phyloP scores from a whole-genome alignment of 2,113 vertebrate species.

The Aldabrachelys gigantea region DNA sequence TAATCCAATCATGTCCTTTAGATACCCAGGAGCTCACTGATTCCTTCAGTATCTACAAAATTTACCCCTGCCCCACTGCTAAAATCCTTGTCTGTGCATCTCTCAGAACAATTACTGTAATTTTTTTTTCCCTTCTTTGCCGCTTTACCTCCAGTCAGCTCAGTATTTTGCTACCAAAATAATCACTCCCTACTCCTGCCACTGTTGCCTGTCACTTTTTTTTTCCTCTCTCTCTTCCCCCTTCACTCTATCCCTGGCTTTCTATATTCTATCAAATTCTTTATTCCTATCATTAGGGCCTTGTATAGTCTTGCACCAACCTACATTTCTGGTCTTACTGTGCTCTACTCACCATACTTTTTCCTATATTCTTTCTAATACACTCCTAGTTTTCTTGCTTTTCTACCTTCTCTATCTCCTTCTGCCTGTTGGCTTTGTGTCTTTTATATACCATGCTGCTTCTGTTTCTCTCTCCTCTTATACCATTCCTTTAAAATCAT shows the following conservation, averaged over 20 bases:
- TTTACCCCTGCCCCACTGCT: background rate
- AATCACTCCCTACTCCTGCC: background rate
- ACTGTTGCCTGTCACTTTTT: background rate
- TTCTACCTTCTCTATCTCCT: background rate
- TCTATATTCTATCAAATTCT: background rate
- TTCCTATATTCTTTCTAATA: background rate
- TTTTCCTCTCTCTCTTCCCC: fast-evolving
- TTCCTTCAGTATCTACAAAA: background rate
- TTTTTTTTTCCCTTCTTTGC: background rate
- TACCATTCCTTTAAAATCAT: background rate
- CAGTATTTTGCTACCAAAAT: background rate
- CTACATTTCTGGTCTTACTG: background rate
- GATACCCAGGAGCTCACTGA: background rate
- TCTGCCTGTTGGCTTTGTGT: background rate
- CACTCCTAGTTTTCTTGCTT: background rate
- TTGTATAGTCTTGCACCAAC: background rate
- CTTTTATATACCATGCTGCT: background rate
- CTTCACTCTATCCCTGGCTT: background rate
- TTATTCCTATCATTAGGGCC: background rate
- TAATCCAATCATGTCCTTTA: background rate
- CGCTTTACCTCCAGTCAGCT: background rate
- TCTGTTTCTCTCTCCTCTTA: background rate
- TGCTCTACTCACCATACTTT: background rate
- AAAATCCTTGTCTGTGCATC: background rate
- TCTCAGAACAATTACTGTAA: background rate